Percentiles rank a stretch among this genome's conserved stretches.
phyloP scores from a whole-genome alignment of 2,888 invertebrate genomes.

The Andrena flavipes region DNA sequence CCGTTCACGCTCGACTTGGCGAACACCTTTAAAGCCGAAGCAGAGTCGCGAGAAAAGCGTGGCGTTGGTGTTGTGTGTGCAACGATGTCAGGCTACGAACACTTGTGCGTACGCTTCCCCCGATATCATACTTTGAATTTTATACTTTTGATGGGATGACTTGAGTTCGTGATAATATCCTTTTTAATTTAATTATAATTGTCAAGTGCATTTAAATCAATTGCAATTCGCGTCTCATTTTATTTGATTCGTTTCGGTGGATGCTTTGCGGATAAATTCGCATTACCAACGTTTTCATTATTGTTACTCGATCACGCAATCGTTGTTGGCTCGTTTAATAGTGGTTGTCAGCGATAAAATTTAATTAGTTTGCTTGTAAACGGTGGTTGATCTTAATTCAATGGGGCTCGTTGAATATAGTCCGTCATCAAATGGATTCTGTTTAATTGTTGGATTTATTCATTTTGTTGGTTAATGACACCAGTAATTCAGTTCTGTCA shows the following conservation, averaged over 20 bases:
- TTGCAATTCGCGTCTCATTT: no score
- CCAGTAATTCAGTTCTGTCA: conserved; percentile 1
- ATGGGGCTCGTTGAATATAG: neutral
- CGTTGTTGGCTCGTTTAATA: no score
- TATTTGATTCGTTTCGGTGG: neutral
- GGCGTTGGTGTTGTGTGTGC: conserved; percentile 47
- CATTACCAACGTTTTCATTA: conserved; percentile 7
- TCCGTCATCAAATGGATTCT: no score
- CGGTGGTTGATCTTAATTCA: neutral
- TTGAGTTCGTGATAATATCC: neutral
- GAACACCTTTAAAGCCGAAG: conserved; percentile 67
- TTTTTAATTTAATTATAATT: no score
- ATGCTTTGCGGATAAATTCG: neutral
- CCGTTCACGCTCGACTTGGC: neutral
- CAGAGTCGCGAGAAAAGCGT: conserved; percentile 59
- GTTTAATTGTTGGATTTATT: conserved; percentile 5
- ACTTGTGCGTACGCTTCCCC: conserved; percentile 53
- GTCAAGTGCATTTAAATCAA: no score
- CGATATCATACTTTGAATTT: conserved; percentile 16
- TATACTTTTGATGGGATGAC: neutral
- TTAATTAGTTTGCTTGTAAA: neutral
- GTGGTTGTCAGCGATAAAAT: neutral
- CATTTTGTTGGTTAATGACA: conserved; percentile 13
- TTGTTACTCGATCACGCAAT: neutral
- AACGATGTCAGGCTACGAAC: conserved; percentile 45